Percentiles rank a stretch among this genome's conserved stretches.
phyloP scores from a whole-genome alignment of 2,888 invertebrate species.

The Eretmocerus hayati region DNA sequence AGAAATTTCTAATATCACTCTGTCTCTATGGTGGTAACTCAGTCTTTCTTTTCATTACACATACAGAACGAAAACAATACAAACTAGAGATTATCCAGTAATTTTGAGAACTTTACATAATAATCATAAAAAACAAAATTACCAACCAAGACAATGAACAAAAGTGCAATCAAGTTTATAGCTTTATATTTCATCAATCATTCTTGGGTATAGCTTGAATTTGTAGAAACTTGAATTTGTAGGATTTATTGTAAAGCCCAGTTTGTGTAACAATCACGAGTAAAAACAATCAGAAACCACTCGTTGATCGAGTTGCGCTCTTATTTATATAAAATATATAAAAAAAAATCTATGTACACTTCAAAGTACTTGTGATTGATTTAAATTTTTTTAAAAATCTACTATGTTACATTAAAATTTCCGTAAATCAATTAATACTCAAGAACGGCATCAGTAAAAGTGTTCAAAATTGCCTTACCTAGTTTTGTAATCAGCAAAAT shows the following conservation, averaged over 20 bases:
- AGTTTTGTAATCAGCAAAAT: conserved; percentile 18
- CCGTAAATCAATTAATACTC: conserved; percentile 2
- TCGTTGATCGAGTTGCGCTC: conserved; percentile 18
- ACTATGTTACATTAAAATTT: conserved; percentile 1
- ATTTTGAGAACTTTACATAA: too few relatives aligned
- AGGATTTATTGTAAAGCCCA: not conserved
- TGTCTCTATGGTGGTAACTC: too few relatives aligned
- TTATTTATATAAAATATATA: conserved; percentile 17
- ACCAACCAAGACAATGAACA: too few relatives aligned
- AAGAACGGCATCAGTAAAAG: too few relatives aligned
- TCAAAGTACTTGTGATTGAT: conserved; percentile 6
- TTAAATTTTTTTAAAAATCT: conserved; percentile 4
- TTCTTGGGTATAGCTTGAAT: too few relatives aligned
- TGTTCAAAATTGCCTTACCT: conserved; percentile 17
- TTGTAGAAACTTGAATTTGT: too few relatives aligned
- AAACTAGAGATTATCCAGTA: too few relatives aligned
- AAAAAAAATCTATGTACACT: conserved; percentile 13
- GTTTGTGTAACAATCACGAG: conserved; percentile 1
- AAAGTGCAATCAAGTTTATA: conserved; percentile 19
- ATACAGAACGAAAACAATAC: too few relatives aligned
- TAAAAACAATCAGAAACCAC: conserved; percentile 11
- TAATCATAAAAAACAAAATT: too few relatives aligned
- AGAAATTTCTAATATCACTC: too few relatives aligned
- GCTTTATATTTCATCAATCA: not conserved
- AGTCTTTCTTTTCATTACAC: too few relatives aligned